These are phyloP conservation scores for Harpegnathos saltator DNA, from an alignment of 1,140 invertebrate species.

Conservation along the genomic window DNA sequence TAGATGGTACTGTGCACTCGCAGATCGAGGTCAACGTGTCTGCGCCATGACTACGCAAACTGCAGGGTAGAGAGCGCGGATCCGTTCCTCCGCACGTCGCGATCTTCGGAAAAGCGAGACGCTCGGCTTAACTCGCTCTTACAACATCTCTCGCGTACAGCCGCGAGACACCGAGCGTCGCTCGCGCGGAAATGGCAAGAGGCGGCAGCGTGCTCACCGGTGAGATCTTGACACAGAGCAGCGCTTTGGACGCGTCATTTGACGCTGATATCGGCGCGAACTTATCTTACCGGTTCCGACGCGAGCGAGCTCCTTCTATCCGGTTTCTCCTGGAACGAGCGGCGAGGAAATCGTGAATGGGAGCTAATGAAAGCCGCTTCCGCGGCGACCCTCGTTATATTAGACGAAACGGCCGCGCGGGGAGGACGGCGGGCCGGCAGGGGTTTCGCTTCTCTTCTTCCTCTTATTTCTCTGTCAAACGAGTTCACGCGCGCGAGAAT, in stretches of 20 bases:
- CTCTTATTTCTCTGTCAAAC: constrained; percentile 5
- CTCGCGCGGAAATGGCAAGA: not conserved
- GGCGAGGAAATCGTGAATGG: constrained; percentile 20
- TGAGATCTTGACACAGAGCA: constrained; percentile 1
- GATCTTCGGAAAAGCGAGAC: constrained; percentile 9
- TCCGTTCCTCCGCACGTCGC: not conserved
- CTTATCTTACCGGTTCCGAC: too few relatives aligned
- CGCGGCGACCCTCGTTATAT: not conserved
- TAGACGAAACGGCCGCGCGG: constrained; percentile 7
- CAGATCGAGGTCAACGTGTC: constrained; percentile 48
- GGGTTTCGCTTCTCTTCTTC: too few relatives aligned
- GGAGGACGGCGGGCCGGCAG: not conserved
- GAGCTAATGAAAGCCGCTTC: constrained; percentile 28
- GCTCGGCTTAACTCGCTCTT: too few relatives aligned
- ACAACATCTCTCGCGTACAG: too few relatives aligned
- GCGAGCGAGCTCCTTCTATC: constrained; percentile 14
- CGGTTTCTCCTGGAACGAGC: not conserved
- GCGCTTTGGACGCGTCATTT: constrained; percentile 14
- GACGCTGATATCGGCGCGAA: too few relatives aligned
- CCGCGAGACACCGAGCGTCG: too few relatives aligned
- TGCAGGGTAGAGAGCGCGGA: not conserved
- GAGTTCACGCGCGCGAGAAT: not conserved
- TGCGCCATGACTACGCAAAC: constrained; percentile 12
- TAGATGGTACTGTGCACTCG: constrained; percentile 3
- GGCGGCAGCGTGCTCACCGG: not conserved